Evolutionary conservation across 2,113 vertebrate genomes (phyloP).

Genomic region (Cinclus mexicanus): DNA sequence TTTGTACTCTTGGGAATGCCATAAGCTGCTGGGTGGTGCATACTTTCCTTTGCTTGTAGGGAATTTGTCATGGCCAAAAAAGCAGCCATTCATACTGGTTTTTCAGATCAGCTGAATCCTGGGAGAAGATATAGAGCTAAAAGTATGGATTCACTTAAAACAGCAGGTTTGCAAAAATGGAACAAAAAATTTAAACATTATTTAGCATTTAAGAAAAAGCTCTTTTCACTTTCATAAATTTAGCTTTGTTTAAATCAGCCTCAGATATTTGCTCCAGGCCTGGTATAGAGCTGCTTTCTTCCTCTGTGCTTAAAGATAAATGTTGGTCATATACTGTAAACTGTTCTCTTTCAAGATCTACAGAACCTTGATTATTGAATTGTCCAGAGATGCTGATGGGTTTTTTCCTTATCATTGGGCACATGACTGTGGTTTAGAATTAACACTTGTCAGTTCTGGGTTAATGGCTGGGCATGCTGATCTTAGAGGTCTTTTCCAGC

Average conservation of each 20-base stretch:
- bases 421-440: fast-evolving
- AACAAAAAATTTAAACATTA: background rate
- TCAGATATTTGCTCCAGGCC: background rate
- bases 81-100: background rate
- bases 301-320: background rate
- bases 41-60: background rate
- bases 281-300: background rate
- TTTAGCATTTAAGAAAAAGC: background rate
- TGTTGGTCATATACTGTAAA: background rate
- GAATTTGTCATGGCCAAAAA: background rate
- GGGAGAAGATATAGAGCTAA: background rate
- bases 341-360: background rate
- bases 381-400: background rate
- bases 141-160: background rate
- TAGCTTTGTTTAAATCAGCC: background rate
- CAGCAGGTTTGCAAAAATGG: background rate
- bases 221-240: background rate
- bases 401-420: background rate
- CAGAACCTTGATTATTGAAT: background rate
- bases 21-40: background rate
- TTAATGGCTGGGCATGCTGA: background rate
- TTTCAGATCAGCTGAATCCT: background rate
- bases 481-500: background rate
- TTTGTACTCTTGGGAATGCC: background rate
- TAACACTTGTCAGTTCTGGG: background rate